phyloP scores from a whole-genome alignment of 2,113 vertebrate genomes.

The Cairina moschata region DNA sequence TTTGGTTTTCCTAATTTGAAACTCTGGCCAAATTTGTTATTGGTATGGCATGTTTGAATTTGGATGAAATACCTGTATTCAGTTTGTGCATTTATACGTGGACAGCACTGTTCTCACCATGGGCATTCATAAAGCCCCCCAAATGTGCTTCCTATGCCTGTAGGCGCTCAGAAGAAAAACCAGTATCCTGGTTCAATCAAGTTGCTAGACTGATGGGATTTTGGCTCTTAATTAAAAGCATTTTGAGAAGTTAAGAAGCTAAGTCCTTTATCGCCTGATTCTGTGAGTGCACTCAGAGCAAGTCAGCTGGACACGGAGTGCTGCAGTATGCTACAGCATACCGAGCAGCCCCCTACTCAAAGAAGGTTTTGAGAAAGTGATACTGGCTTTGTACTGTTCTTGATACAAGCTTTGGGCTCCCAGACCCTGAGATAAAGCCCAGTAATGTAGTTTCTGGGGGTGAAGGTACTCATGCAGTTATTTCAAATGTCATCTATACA shows the following conservation, averaged over 20 bases:
- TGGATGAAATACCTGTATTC: background rate
- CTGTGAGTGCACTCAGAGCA: background rate
- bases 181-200: background rate
- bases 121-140: background rate
- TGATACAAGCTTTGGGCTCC: background rate
- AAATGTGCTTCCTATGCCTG: background rate
- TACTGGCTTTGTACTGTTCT: background rate
- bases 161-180: background rate
- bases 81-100: background rate
- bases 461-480: background rate
- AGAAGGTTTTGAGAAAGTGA: background rate
- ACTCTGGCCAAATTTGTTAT: background rate
- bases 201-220: background rate
- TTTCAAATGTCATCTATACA: background rate
- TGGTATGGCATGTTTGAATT: background rate
- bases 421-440: background rate
- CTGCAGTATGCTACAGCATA: background rate
- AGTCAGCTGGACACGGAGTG: fast-evolving
- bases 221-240: background rate
- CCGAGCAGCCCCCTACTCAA: background rate
- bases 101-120: background rate
- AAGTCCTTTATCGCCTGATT: background rate
- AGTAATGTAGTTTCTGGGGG: fast-evolving
- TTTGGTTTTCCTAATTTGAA: background rate
- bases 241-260: background rate